phyloP scores from a whole-genome alignment of 2,888 invertebrate species.

The Alloplasta piceator region DNA sequence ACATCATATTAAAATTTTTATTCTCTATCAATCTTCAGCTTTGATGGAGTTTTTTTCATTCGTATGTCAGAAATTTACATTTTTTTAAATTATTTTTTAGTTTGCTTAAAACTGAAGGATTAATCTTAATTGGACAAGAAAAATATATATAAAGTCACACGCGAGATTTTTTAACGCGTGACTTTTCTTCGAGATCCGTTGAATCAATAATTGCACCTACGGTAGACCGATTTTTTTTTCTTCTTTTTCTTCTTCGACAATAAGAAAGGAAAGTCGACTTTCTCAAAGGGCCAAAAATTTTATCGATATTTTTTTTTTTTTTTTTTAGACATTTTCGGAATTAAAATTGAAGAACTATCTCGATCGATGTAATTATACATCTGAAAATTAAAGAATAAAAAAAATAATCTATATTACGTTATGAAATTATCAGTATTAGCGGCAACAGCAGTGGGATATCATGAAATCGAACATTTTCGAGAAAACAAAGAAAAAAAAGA shows the following conservation, averaged over 20 bases:
- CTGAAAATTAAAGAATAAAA: slow-evolving; percentile 8
- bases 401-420: slow-evolving; percentile 3
- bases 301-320: slow-evolving; percentile 4
- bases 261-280: not conserved
- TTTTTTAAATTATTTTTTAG: slow-evolving; percentile 51
- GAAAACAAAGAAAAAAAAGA: slow-evolving; percentile 23
- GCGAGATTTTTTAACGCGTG: not conserved
- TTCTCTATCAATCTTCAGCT: slow-evolving; percentile 61
- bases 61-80: slow-evolving; percentile 48
- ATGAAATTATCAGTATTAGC: slow-evolving; percentile 24
- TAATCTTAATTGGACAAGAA: not conserved
- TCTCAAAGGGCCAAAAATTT: slow-evolving; percentile 29
- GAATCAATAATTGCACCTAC: slow-evolving; percentile 52
- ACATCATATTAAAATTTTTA: slow-evolving; percentile 68
- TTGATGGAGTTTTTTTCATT: slow-evolving; percentile 33
- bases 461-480: slow-evolving; percentile 33
- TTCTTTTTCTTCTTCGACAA: not conserved
- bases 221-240: slow-evolving; percentile 33
- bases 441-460: slow-evolving; percentile 3
- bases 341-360: slow-evolving; percentile 31
- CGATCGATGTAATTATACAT: slow-evolving; percentile 12
- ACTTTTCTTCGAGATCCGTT: slow-evolving; percentile 19
- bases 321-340: slow-evolving; percentile 8
- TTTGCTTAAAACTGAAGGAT: slow-evolving; percentile 20
- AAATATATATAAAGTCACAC: not conserved